Evolutionary conservation across 2,113 vertebrate species (phyloP).

Genomic region (Podocnemis expansa): DNA sequence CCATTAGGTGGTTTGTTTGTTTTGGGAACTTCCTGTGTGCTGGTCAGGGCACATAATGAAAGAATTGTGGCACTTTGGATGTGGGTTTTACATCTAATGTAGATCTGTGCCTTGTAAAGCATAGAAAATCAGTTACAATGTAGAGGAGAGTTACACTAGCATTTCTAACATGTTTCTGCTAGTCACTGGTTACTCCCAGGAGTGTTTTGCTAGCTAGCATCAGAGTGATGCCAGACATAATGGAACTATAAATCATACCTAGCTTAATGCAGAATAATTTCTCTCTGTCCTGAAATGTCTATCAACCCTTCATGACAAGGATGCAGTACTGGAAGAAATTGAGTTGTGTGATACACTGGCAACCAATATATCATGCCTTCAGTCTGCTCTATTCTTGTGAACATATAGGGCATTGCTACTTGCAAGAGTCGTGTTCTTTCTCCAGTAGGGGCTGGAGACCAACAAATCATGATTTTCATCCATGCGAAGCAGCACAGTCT

Average conservation of each 20-base stretch:
- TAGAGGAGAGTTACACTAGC: neutral
- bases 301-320: neutral
- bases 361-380: neutral
- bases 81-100: neutral
- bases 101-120: neutral
- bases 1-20: neutral
- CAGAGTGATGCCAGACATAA: neutral
- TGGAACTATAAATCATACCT: neutral
- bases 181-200: neutral
- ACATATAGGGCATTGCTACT: neutral
- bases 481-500: neutral
- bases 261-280: neutral
- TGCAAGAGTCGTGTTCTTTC: neutral
- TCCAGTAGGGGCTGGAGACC: neutral
- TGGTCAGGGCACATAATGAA: neutral
- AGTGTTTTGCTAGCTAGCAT: neutral
- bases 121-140: neutral
- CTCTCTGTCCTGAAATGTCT: neutral
- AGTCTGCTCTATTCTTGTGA: neutral
- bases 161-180: neutral
- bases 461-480: neutral
- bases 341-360: neutral
- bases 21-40: neutral
- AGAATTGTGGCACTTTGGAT: neutral
- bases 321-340: neutral